Percentiles rank a stretch among this genome's conserved stretches.
Evolutionary conservation across 2,113 vertebrate genomes (phyloP).

Genomic region (Chaenocephalus aceratus): DNA sequence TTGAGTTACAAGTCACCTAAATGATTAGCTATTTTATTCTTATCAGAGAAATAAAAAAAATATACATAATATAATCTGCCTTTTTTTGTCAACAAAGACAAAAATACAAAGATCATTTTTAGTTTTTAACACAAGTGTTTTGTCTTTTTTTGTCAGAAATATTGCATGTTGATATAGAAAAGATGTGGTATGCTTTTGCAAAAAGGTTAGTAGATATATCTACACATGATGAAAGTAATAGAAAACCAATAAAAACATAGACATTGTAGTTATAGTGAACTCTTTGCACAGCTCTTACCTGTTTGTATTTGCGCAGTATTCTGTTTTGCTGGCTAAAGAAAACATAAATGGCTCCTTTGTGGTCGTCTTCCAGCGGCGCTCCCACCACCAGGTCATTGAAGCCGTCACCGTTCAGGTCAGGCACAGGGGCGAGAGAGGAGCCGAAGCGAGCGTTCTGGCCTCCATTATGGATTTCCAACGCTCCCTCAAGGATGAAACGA

Average conservation of each 20-base stretch:
- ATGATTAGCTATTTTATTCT: no score
- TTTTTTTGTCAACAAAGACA: no score
- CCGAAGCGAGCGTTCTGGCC: constrained; percentile 96
- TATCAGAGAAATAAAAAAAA: no score
- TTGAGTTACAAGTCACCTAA: no score
- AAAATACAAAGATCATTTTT: no score
- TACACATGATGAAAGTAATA: not conserved
- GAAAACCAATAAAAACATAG: not conserved
- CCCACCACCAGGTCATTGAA: constrained; percentile 94
- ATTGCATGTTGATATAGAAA: not conserved
- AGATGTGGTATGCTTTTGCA: not conserved
- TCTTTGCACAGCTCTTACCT: constrained; percentile 81
- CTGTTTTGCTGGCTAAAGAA: constrained; percentile 87
- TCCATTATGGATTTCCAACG: constrained; percentile 85
- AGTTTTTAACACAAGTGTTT: no score
- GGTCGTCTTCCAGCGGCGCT: constrained; percentile 92
- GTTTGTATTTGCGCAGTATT: constrained; percentile 90
- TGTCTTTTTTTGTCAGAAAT: no score
- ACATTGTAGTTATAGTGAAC: not conserved
- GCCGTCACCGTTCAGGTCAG: constrained; percentile 93
- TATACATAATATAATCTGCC: no score
- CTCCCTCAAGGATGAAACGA: constrained; percentile 86
- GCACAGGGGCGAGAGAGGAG: constrained; percentile 89
- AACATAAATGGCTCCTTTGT: constrained; percentile 92
- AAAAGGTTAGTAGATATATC: constrained; percentile 2